phyloP scores from a whole-genome alignment of 2,888 invertebrate genomes.

The Sesamia inferens region DNA sequence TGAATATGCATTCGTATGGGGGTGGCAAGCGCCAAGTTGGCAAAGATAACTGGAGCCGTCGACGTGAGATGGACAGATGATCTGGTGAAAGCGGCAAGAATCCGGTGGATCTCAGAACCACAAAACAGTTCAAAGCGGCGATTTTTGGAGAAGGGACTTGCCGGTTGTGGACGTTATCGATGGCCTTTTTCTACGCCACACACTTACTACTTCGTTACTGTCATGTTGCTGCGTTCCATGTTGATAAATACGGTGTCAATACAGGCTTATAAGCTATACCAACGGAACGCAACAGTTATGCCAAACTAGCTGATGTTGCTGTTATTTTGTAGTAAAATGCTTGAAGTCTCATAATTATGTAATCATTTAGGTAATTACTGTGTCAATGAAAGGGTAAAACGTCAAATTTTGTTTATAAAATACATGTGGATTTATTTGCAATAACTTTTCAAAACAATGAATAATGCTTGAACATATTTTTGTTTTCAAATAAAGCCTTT shows the following conservation, averaged over 20 bases:
- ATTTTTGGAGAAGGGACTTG: background rate
- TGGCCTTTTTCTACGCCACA: background rate
- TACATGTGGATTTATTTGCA: background rate
- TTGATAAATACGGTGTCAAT: background rate
- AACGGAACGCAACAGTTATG: background rate
- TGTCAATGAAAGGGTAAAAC: background rate
- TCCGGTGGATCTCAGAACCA: background rate
- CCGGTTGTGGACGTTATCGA: background rate
- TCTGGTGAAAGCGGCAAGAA: no score
- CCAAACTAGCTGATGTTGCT: no score
- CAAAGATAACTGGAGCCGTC: no score
- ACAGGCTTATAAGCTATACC: background rate
- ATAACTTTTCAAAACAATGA: background rate
- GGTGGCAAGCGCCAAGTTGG: no score
- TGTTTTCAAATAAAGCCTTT: background rate
- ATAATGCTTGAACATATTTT: background rate
- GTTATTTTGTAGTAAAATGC: background rate
- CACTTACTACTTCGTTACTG: no score
- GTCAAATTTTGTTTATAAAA: background rate
- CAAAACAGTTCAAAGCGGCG: background rate
- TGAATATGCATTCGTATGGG: background rate
- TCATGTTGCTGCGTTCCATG: background rate
- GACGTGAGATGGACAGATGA: no score
- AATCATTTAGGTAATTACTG: background rate
- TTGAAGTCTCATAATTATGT: background rate